Base-by-base conservation (phyloP, 1,140 invertebrate species). In the Drosophila chauvacae region DNA sequence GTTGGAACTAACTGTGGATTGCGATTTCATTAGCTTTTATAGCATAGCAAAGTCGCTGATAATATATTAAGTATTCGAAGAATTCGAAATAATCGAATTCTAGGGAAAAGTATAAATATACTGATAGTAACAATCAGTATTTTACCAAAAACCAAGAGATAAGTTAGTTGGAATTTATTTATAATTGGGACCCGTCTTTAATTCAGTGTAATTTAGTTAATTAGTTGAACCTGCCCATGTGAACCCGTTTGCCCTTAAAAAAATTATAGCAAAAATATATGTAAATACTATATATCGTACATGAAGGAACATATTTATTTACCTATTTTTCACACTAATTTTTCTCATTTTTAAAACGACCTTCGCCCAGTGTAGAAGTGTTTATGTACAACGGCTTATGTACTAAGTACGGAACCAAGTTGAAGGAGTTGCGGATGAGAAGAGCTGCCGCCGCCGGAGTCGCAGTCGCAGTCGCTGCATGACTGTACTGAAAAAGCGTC, bases 401-500 rank as follows among this genome's bases (percentile, higher is more conserved):
- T 80, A 87, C 66, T 30, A 68, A 77, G 45, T 55, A 42, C 57
- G 55, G 66, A 57, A 47, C 77, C 44, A 60, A 61, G 44, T 84
- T 84, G 80, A 87, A 88, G 84, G 85, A 90, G 80, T 63, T 80
- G 76, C 84, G 80, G 76, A 86, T 87, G 66, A 35, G 65, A 42
- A 55, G 28, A 62, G 80, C 62, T 81, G 72, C 45, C 41, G 77
- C 33, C 41, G 58, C 58, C 57, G 56, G 41, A 66, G 65, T 16
- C 39, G 56, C 50, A 63, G 56, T 60, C 76, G 65, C 65, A 44
- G 47, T 16, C 39, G 48, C 48, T 68, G 66, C 62, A 65, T 28
- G 57, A 65, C 62, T 65, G 82, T 79, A 81, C 79, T 56, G 70
- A 88, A 88, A 87, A 88, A 88, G 84, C 84, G 84, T 88, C 68